phyloP scores from a whole-genome alignment of 92 coral and sea anemone species.

The Parazoanthus atlanticus region DNA sequence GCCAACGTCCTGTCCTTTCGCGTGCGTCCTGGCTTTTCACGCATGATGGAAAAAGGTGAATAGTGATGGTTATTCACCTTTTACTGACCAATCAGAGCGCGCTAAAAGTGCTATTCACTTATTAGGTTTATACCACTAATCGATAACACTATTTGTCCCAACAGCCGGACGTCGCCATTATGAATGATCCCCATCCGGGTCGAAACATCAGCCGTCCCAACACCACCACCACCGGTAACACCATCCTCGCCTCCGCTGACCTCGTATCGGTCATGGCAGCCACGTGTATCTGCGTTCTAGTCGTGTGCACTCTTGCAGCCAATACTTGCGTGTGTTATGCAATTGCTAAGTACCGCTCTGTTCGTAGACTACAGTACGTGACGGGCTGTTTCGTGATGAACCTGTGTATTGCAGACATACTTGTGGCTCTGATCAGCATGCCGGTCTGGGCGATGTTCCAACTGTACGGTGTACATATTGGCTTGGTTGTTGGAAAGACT shows the following conservation, averaged over 20 bases:
- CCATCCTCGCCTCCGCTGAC: neutral
- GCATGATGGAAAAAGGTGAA: too few relatives aligned
- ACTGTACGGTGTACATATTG: slow-evolving; percentile 51
- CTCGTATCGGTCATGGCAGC: slow-evolving; percentile 69
- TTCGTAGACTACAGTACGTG: slow-evolving; percentile 48
- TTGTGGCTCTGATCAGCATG: slow-evolving; percentile 85
- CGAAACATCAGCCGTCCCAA: neutral
- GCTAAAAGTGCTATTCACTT: too few relatives aligned
- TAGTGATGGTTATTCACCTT: too few relatives aligned
- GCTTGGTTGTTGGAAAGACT: slow-evolving; percentile 49
- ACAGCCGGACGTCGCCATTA: neutral
- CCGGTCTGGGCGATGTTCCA: slow-evolving; percentile 81
- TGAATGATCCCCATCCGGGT: neutral
- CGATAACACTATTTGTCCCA: neutral
- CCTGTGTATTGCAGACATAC: slow-evolving; percentile 85
- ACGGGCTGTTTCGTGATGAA: slow-evolving; percentile 87
- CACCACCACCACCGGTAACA: neutral
- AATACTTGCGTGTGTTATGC: slow-evolving; percentile 83
- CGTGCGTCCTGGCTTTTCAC: too few relatives aligned
- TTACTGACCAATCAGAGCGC: too few relatives aligned
- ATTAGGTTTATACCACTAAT: neutral
- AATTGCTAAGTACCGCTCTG: slow-evolving; percentile 67
- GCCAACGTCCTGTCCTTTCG: too few relatives aligned
- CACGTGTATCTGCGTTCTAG: slow-evolving; percentile 61
- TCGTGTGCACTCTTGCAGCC: slow-evolving; percentile 64